Conservation (phyloP, 2,797 vertebrate species). For the Poecilia gillii region DNA sequence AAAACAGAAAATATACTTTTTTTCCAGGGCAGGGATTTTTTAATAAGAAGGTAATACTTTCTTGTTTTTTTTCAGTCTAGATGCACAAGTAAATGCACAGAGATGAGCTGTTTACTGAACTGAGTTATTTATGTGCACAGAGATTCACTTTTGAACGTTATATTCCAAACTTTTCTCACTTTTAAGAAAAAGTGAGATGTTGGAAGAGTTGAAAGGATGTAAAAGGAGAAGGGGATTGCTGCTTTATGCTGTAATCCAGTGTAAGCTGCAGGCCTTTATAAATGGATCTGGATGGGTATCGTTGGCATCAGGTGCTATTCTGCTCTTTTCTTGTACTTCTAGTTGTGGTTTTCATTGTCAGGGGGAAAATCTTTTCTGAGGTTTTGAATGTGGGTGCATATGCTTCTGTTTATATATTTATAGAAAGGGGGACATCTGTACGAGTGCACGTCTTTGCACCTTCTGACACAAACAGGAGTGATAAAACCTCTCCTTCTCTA, state of each 20-base stretch:
- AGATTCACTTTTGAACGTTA: not conserved
- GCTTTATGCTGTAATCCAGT: constrained; percentile 50
- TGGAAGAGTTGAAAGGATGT: constrained; percentile 33
- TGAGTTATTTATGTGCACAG: constrained; percentile 29
- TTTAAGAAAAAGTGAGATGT: constrained; percentile 27
- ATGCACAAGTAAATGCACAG: constrained; percentile 37
- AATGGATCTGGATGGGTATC: constrained; percentile 66
- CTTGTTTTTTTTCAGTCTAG: constrained; percentile 22
- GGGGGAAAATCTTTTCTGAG: constrained; percentile 43
- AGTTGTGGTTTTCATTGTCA: constrained; percentile 56
- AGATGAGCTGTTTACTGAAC: constrained; percentile 33
- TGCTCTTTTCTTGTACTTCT: constrained; percentile 50
- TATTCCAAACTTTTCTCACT: constrained; percentile 22
- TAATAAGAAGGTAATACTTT: constrained; percentile 45
- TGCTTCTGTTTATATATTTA: constrained; percentile 10
- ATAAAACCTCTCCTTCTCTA: constrained; percentile 67
- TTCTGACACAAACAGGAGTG: constrained; percentile 61
- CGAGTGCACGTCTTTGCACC: constrained; percentile 62
- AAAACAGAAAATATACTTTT: constrained; percentile 50
- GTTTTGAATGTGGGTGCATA: constrained; percentile 22
- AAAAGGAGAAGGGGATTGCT: constrained; percentile 34
- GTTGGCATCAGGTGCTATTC: constrained; percentile 55
- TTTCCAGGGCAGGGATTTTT: constrained; percentile 38
- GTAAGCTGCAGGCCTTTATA: constrained; percentile 62
- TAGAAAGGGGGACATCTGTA: constrained; percentile 25